phyloP scores from a whole-genome alignment of 2,888 invertebrate genomes.

The Pterobdella sp. region DNA sequence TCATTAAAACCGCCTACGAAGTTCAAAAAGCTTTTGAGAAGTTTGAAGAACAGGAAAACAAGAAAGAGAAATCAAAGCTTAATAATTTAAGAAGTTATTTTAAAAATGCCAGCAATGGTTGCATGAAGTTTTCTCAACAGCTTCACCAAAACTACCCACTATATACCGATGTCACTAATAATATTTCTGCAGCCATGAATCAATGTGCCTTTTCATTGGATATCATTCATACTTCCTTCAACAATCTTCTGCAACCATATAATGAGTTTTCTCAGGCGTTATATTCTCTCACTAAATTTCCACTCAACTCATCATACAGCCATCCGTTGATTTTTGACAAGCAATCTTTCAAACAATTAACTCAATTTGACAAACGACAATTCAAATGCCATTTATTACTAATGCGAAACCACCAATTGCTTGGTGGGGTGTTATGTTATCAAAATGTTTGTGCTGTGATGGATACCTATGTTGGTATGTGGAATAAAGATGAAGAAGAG shows the following conservation, averaged over 20 bases:
- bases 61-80: not conserved
- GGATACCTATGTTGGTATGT: slow-evolving; percentile 60
- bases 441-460: slow-evolving; percentile 37
- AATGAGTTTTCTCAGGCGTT: not conserved
- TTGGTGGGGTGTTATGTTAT: not conserved
- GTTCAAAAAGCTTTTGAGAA: not conserved
- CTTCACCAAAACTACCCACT: slow-evolving; percentile 51
- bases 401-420: not conserved
- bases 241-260: not conserved
- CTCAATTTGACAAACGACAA: not conserved
- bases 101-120: not conserved
- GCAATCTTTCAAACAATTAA: not conserved
- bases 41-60: not conserved
- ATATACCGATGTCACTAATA: slow-evolving; percentile 72
- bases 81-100: not conserved
- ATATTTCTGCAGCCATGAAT: slow-evolving; percentile 63
- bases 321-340: not conserved
- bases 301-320: not conserved
- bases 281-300: not conserved
- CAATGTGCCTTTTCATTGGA: slow-evolving; percentile 54
- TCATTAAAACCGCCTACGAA: not conserved
- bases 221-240: not conserved
- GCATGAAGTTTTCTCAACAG: not conserved
- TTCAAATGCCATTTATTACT: not conserved
- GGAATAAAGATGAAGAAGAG: slow-evolving; percentile 68